phyloP scores from a whole-genome alignment of 2,888 invertebrate genomes.

The Ecdyonurus torrentis region DNA sequence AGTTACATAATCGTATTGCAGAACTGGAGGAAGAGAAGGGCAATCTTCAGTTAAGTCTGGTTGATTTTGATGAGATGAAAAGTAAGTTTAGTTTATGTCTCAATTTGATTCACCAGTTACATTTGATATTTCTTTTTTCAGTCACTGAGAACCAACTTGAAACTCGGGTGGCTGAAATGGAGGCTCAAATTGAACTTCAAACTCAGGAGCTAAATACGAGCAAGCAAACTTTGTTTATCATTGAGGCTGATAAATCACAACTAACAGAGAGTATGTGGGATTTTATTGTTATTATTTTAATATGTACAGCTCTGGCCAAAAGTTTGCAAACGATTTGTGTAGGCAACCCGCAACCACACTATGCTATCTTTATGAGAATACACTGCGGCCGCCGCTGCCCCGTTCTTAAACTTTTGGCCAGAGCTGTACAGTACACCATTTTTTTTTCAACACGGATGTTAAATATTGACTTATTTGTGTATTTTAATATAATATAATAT shows the following conservation, averaged over 20 bases:
- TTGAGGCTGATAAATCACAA: slow-evolving; percentile 50
- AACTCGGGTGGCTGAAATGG: slow-evolving; percentile 13
- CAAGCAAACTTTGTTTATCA: slow-evolving; percentile 37
- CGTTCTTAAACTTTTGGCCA: too few relatives aligned
- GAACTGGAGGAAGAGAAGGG: slow-evolving; percentile 85
- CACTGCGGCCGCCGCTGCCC: too few relatives aligned
- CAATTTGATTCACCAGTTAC: not conserved
- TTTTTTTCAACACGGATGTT: too few relatives aligned
- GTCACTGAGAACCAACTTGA: slow-evolving; percentile 15
- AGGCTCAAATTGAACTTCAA: slow-evolving; percentile 12
- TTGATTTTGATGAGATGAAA: slow-evolving; percentile 60
- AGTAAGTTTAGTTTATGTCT: slow-evolving; percentile 22
- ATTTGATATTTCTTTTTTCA: slow-evolving; percentile 10
- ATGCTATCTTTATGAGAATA: too few relatives aligned
- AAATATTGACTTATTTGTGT: too few relatives aligned
- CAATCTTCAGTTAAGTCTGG: slow-evolving; percentile 68
- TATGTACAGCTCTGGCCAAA: too few relatives aligned
- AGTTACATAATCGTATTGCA: slow-evolving; percentile 33
- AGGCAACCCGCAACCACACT: too few relatives aligned
- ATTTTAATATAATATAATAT: too few relatives aligned
- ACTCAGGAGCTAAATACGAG: slow-evolving; percentile 30
- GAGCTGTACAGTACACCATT: too few relatives aligned
- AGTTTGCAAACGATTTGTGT: too few relatives aligned
- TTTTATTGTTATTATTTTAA: too few relatives aligned
- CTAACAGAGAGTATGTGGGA: slow-evolving; percentile 41